Percentiles rank a stretch among this genome's conserved stretches.
These are phyloP conservation scores for Protonibea diacanthus DNA, from an alignment of 2,797 vertebrate species.

Conservation along the genomic window DNA sequence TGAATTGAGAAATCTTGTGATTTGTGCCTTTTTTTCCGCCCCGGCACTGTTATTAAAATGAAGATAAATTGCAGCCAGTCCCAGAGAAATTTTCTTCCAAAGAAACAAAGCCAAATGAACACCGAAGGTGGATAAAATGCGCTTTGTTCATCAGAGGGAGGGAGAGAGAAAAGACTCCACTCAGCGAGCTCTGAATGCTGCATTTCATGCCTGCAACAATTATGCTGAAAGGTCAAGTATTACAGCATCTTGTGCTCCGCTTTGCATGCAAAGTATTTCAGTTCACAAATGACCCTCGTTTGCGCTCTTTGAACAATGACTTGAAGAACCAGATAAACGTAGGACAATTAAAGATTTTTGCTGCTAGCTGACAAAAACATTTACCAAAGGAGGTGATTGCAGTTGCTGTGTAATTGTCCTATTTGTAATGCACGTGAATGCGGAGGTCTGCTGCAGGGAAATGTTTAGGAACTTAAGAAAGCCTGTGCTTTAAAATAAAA, in stretches of 20 bases:
- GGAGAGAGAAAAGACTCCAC: conserved; percentile 88
- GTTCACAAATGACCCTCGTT: conserved; percentile 98
- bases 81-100: conserved; percentile 92
- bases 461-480: conserved; percentile 71
- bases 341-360: conserved; percentile 99
- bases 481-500: conserved; percentile 22
- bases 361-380: conserved; percentile 92
- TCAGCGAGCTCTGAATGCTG: conserved; percentile 94
- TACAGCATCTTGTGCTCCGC: conserved; percentile 98
- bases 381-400: conserved; percentile 97
- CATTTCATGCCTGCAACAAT: conserved; percentile 98
- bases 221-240: conserved; percentile 99
- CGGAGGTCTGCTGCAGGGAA: conserved; percentile 55
- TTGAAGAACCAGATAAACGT: conserved; percentile 97
- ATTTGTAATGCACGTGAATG: conserved; percentile 80
- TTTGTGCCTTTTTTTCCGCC: conserved; percentile 25
- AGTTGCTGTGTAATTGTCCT: conserved; percentile 94
- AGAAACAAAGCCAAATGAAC: conserved; percentile 87
- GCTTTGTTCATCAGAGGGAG: conserved; percentile 89
- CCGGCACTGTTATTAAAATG: conserved; percentile 82
- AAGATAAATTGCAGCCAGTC: conserved; percentile 91
- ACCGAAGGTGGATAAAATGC: conserved; percentile 91
- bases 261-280: conserved; percentile 99
- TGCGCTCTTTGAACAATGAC: conserved; percentile 95
- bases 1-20: conserved; percentile 54